These are phyloP conservation scores for Lamprologus lemairii DNA, from an alignment of 2,113 vertebrate genomes.

Conservation along the genomic window DNA sequence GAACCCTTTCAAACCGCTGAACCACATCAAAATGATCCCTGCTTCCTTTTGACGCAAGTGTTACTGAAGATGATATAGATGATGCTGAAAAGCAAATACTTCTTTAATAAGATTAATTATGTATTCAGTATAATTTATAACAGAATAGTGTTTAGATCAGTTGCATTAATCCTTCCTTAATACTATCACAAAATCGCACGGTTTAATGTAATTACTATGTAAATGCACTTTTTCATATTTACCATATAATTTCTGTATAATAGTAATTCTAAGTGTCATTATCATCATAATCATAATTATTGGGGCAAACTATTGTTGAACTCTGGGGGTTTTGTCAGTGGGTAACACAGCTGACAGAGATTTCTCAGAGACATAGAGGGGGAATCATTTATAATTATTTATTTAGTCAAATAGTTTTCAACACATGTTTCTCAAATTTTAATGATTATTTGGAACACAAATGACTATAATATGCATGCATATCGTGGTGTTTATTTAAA, in stretches of 20 bases:
- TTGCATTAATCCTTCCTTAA: background rate
- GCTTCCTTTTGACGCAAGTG: background rate
- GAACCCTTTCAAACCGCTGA: background rate
- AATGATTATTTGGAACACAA: background rate
- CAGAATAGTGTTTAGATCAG: background rate
- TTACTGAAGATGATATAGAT: background rate
- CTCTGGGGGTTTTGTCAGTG: background rate
- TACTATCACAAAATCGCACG: background rate
- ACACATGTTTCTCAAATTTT: background rate
- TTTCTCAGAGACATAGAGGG: background rate
- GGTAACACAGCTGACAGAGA: background rate
- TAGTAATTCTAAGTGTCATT: background rate
- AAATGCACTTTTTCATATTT: background rate
- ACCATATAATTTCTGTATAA: background rate
- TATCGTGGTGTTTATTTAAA: background rate
- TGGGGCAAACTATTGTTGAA: background rate
- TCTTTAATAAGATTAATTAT: background rate
- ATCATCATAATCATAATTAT: background rate
- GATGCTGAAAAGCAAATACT: background rate
- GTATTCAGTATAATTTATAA: background rate
- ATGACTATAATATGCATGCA: background rate
- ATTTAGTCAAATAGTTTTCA: background rate
- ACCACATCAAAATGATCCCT: background rate
- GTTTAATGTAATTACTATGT: background rate
- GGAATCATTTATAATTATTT: background rate